These are phyloP conservation scores for Labia minor DNA, from an alignment of 2,888 invertebrate species.

Conservation along the genomic window DNA sequence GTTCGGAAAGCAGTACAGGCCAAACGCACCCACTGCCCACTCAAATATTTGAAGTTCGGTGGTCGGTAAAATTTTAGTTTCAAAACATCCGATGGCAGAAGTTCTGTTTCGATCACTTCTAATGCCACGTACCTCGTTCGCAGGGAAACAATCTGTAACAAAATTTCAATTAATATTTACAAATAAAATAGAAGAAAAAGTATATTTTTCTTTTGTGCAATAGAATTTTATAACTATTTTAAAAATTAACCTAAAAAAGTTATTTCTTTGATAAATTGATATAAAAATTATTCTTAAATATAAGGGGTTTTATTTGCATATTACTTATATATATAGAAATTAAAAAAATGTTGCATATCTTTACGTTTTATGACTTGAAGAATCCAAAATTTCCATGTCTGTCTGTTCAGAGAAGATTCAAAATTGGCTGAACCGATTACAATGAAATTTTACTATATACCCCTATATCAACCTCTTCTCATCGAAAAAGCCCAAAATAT, in stretches of 20 bases:
- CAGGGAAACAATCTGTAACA: slow-evolving; percentile 67
- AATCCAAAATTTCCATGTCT: too few relatives aligned
- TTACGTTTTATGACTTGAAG: too few relatives aligned
- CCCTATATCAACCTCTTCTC: too few relatives aligned
- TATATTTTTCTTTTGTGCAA: background rate
- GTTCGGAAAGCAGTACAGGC: slow-evolving; percentile 82
- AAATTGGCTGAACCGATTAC: too few relatives aligned
- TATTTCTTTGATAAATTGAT: too few relatives aligned
- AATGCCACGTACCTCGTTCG: slow-evolving; percentile 84
- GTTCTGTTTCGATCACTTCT: slow-evolving; percentile 85
- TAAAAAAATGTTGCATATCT: too few relatives aligned
- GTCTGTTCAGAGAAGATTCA: too few relatives aligned
- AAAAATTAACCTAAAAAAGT: background rate
- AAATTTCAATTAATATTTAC: background rate
- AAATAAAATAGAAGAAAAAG: background rate
- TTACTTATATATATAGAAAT: too few relatives aligned
- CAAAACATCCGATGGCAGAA: slow-evolving; percentile 86
- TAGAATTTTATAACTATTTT: background rate
- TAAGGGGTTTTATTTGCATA: too few relatives aligned
- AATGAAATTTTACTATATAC: too few relatives aligned
- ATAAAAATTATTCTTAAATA: too few relatives aligned
- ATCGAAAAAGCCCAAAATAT: too few relatives aligned
- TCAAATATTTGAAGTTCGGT: slow-evolving; percentile 85
- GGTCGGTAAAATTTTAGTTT: slow-evolving; percentile 92
- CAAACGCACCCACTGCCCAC: slow-evolving; percentile 88